Base-by-base conservation (phyloP, 2,797 vertebrate species). In the Phoeniculus purpureus region DNA sequence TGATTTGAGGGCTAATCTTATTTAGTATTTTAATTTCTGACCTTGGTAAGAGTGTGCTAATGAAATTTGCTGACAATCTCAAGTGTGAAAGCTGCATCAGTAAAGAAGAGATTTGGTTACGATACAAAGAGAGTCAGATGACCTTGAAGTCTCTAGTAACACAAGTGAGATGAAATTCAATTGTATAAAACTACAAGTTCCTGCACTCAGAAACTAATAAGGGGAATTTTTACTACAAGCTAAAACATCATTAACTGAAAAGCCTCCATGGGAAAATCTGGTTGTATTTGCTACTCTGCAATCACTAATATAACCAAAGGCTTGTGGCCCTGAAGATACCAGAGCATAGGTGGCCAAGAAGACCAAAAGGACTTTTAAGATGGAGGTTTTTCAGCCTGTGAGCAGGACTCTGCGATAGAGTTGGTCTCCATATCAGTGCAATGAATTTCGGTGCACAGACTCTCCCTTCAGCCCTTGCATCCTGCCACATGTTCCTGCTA, bases 11-110 rank as follows among this genome's bases (percentile, higher is more conserved):
- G 37, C 34, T 94, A 95, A 96, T 94, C 58, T 93, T 77, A 91
- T 95, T 94, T 89, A 90, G 40, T 91, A 71, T 94, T 94, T 94
- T 94, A 82, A 93, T 95, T 92, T 94, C 55, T 94, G 86, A 92
- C 90, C 81, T 94, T 93, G 81, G 16, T 77, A 71, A 43, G 13
- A 25, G 9, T 27, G 40, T 71, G 50, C 50, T 94, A 96, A 87
- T 93, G 61, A 85, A 94, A 90, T 93, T 86, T 93, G 61, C 88
- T 94, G 83, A 75, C 74, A 72, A 48, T 74, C 34, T 85, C 34
- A 55, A 78, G 65, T 77, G 92, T 82, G 81, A 91, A 93, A 88
- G 31, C 56, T 88, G 32, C 72, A 92, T 93, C 78, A 85, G 25
- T 90, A 54, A 68, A 59, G 48, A 68, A 82, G 32, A 73, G 11